Evolutionary conservation across 2,888 invertebrate genomes (phyloP).

Genomic region (Tachina grossa): DNA sequence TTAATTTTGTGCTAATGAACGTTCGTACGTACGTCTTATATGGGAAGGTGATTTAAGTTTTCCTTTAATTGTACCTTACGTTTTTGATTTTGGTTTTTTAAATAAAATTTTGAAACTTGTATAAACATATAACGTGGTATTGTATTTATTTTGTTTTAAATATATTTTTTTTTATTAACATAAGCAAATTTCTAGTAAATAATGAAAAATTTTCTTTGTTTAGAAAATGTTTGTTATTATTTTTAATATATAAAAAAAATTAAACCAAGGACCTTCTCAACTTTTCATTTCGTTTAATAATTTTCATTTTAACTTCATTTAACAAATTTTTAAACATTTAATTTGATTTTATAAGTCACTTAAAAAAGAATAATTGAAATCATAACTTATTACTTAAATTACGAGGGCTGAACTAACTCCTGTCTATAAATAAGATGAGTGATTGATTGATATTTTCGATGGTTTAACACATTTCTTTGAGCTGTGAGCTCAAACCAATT

Average conservation of each 20-base stretch:
- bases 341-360: constrained; percentile 18
- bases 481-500: too few species aligned
- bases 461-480: too few species aligned
- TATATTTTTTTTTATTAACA: constrained; percentile 47
- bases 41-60: constrained; percentile 70
- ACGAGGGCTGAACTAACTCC: constrained; percentile 42
- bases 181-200: constrained; percentile 36
- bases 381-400: neutral
- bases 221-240: constrained; percentile 60
- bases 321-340: neutral
- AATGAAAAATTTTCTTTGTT: constrained; percentile 58
- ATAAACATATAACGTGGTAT: constrained; percentile 60
- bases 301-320: constrained; percentile 25
- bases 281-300: constrained; percentile 67
- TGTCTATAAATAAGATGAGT: neutral
- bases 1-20: constrained; percentile 64
- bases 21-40: constrained; percentile 68
- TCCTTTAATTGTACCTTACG: constrained; percentile 13
- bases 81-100: constrained; percentile 20
- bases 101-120: constrained; percentile 53
- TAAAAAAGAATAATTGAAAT: neutral
- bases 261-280: constrained; percentile 83
- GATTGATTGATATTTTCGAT: too few species aligned
- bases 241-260: constrained; percentile 53
- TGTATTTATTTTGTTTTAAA: constrained; percentile 57